Conservation (phyloP, 2,797 vertebrate species). For the Nannoperca obscura region DNA sequence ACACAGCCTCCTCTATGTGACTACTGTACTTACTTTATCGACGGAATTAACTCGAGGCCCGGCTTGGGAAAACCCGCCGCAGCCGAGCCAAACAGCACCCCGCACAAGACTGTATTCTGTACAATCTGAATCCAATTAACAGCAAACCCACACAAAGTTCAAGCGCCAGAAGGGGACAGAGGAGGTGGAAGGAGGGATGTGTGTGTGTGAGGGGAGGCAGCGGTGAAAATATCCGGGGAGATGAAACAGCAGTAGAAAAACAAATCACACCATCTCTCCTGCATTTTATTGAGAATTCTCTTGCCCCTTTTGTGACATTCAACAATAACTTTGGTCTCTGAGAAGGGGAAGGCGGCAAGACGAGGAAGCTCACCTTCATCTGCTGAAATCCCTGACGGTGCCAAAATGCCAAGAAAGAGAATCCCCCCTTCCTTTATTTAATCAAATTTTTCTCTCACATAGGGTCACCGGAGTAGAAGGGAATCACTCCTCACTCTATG, state of each 20-base stretch:
- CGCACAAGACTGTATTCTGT: slow-evolving; percentile 52
- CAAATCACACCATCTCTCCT: slow-evolving; percentile 52
- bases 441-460: slow-evolving; percentile 59
- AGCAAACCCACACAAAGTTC: slow-evolving; percentile 70
- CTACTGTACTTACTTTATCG: slow-evolving; percentile 67
- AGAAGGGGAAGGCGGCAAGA: slow-evolving; percentile 39
- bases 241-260: slow-evolving; percentile 63
- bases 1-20: slow-evolving; percentile 43
- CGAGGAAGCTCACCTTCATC: slow-evolving; percentile 62
- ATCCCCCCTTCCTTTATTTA: slow-evolving; percentile 51
- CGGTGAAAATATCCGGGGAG: slow-evolving; percentile 48
- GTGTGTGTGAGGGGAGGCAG: background rate
- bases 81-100: slow-evolving; percentile 28
- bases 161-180: slow-evolving; percentile 58
- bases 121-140: slow-evolving; percentile 80
- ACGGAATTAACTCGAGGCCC: slow-evolving; percentile 36
- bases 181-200: slow-evolving; percentile 10
- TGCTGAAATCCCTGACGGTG: slow-evolving; percentile 48
- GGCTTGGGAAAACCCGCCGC: slow-evolving; percentile 39
- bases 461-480: slow-evolving; percentile 53
- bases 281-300: slow-evolving; percentile 56
- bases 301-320: slow-evolving; percentile 63
- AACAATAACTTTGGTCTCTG: slow-evolving; percentile 70
- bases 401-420: slow-evolving; percentile 46
- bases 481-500: slow-evolving; percentile 36